These are phyloP conservation scores for Hippocampus barbouri DNA, from an alignment of 2,113 vertebrate genomes.

Conservation along the genomic window DNA sequence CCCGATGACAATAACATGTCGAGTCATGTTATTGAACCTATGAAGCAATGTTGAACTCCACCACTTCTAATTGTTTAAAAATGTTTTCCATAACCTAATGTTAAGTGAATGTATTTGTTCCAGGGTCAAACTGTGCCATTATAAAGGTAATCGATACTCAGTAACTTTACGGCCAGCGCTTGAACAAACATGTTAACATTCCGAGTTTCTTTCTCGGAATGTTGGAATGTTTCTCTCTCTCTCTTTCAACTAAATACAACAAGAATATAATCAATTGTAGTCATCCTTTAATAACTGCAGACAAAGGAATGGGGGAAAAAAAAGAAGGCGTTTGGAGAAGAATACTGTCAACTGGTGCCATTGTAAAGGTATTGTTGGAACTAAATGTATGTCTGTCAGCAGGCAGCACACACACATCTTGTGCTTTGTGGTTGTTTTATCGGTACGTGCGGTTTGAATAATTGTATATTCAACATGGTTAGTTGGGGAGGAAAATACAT, in stretches of 20 bases:
- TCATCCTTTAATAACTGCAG: neutral
- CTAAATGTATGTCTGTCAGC: neutral
- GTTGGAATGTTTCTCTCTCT: too few species aligned
- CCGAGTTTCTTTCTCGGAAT: too few species aligned
- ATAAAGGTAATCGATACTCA: neutral
- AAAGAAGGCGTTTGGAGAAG: too few species aligned
- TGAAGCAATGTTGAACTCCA: neutral
- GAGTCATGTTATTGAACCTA: neutral
- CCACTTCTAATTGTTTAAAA: neutral
- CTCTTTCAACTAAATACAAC: neutral
- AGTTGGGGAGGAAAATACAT: too few species aligned
- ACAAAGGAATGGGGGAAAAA: too few species aligned
- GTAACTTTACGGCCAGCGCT: neutral
- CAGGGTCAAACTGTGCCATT: neutral
- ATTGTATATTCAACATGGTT: too few species aligned
- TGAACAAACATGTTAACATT: neutral
- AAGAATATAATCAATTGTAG: neutral
- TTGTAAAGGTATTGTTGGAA: neutral
- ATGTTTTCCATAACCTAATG: too few species aligned
- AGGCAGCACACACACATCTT: neutral
- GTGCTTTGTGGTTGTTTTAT: neutral
- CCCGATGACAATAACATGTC: neutral
- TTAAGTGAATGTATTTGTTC: too few species aligned
- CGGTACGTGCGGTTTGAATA: too few species aligned
- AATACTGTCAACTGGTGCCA: too few species aligned